Evolutionary conservation across 2,113 vertebrate genomes (phyloP), one percentile per base, ranked within the genome.

Genomic region (Microcebus griseorufus): DNA sequence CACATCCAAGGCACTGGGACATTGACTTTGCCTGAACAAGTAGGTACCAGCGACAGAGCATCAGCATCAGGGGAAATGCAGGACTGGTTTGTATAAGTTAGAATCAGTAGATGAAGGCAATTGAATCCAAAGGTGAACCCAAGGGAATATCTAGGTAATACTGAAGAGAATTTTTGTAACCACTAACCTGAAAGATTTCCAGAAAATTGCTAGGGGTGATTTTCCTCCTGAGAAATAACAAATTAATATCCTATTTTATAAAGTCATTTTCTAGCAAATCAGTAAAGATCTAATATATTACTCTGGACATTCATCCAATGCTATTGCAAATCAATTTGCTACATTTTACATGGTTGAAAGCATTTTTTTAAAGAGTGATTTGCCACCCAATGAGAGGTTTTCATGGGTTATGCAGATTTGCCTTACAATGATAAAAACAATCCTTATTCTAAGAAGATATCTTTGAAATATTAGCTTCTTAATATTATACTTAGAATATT

Each of bases 251-350:
- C 65, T 86, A 67, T 29, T 93, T 85, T 53, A 96, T 39, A 89
- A 92, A 95, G 93, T 92, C 65, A 90, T 89, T 97, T 90, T 60
- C 48, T 32, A 86, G 83, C 45, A 83, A 53, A 92, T 93, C 69
- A 39, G 29, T 51, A 7, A 89, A 20, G 45, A 96, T 67, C 10
- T 32, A 51, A 89, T 42, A 9, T 79, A 96, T 95, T 86, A 88
- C 93, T 78, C 91, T 96, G 51, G 85, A 97, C 60, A 87, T 34
- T 91, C 45, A 97, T 42, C 55, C 62, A 89, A 58, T 51, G 39
- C 62, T 93, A 65, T 94, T 94, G 89, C 69, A 92, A 93, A 97
- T 95, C 93, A 92, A 97, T 98, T 87, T 60, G 69, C 39, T 88
- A 75, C 37, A 65, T 62, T 83, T 88, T 65, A 32, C 91, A 95